Conservation (phyloP, 92 coral and sea anemone species). For the Galaxea fascicularis region DNA sequence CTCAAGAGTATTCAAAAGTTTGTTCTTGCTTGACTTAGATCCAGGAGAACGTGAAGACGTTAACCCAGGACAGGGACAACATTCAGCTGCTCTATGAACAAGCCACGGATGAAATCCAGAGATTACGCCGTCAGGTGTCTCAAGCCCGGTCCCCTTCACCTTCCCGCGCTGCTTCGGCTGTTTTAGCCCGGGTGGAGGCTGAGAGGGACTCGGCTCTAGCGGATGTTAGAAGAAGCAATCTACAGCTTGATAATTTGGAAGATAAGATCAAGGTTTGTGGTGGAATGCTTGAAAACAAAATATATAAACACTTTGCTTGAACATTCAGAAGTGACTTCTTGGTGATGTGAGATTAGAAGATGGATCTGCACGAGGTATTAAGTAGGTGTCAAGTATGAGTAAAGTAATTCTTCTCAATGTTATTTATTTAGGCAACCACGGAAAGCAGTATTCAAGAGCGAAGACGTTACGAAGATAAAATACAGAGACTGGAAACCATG, state of each 20-base stretch:
- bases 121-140: conserved; percentile 91
- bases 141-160: conserved; percentile 98
- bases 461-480: conserved; percentile 92
- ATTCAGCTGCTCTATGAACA: conserved; percentile 96
- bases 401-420: neutral
- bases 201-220: conserved; percentile 95
- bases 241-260: conserved; percentile 86
- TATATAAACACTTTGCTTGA: too few relatives aligned
- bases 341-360: too few relatives aligned
- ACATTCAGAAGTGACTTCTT: too few relatives aligned
- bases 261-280: conserved; percentile 88
- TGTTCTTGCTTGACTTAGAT: conserved; percentile 61
- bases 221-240: conserved; percentile 80
- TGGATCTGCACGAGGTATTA: too few relatives aligned
- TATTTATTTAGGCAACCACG: conserved; percentile 62
- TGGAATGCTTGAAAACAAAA: neutral
- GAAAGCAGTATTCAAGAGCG: conserved; percentile 88
- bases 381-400: neutral
- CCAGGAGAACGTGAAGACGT: conserved; percentile 88
- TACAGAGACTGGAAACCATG: conserved; percentile 80
- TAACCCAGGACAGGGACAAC: conserved; percentile 90
- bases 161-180: conserved; percentile 94
- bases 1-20: neutral
- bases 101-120: conserved; percentile 97
- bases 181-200: conserved; percentile 88